Evolutionary conservation across 1,140 invertebrate genomes (phyloP).

Genomic region (Drosophila pachea): DNA sequence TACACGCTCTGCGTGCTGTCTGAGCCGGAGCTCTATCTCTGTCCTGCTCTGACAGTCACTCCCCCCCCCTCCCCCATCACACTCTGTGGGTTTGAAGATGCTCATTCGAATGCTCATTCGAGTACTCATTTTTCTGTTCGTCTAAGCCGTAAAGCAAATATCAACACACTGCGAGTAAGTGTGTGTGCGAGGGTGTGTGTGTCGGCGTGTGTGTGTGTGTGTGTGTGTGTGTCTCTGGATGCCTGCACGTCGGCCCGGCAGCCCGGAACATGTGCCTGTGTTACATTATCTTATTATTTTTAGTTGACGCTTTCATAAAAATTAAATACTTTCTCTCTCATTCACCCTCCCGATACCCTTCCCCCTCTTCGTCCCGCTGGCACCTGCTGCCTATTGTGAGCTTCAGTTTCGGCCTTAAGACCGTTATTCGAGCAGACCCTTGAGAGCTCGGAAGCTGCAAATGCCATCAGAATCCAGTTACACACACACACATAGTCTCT

Average conservation of each 20-base stretch:
- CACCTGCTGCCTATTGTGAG: neutral
- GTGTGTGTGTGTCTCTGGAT: constrained; percentile 2
- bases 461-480: neutral
- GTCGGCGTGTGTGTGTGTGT: constrained; percentile 8
- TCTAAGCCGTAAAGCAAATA: constrained; percentile 48
- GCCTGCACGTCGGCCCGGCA: constrained; percentile 12
- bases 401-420: too few relatives aligned
- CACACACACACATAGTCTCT: neutral
- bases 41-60: neutral
- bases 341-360: neutral
- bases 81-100: constrained; percentile 1
- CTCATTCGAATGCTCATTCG: constrained; percentile 18
- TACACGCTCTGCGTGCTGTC: constrained; percentile 54
- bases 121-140: constrained; percentile 9
- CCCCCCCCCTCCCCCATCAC: neutral
- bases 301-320: constrained; percentile 68
- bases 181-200: too few relatives aligned
- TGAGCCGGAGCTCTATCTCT: neutral
- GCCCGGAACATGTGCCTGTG: constrained; percentile 28
- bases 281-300: constrained; percentile 66
- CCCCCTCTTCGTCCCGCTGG: neutral
- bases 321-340: constrained; percentile 57
- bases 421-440: constrained; percentile 7
- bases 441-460: neutral
- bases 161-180: too few relatives aligned